A percentile compares a stretch with the other conserved stretches of the same genome.
phyloP scores from a whole-genome alignment of 1,140 invertebrate species.

The Cylas formicarius region DNA sequence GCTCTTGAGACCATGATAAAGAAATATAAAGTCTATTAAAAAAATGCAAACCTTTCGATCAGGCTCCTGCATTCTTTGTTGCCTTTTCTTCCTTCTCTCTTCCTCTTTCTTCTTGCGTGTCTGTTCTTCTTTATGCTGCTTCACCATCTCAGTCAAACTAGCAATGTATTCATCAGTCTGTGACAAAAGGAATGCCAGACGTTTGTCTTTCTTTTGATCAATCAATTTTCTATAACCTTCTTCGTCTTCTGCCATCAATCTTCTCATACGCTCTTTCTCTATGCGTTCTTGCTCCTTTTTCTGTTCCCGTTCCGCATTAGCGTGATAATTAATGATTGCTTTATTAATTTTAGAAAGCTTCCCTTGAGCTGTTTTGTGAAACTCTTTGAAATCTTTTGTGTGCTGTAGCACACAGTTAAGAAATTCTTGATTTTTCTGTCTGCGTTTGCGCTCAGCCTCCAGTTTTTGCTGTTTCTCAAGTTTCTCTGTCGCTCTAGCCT shows the following conservation, averaged over 20 bases:
- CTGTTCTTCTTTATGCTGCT: slow-evolving; percentile 87
- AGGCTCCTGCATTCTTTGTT: slow-evolving; percentile 20
- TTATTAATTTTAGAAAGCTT: slow-evolving; percentile 89
- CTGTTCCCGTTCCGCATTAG: slow-evolving; percentile 96
- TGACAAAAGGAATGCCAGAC: slow-evolving; percentile 92
- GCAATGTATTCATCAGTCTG: slow-evolving; percentile 99
- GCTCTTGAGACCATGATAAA: no score
- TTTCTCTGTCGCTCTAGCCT: slow-evolving; percentile 96
- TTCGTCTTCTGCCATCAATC: slow-evolving; percentile 93
- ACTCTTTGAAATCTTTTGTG: slow-evolving; percentile 96
- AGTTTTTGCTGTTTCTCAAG: slow-evolving; percentile 98
- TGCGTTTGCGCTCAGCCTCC: slow-evolving; percentile 92
- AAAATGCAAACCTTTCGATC: slow-evolving; percentile 19
- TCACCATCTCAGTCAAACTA: slow-evolving; percentile 94
- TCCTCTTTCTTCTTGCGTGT: slow-evolving; percentile 77
- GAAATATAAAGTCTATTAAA: no score
- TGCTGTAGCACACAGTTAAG: slow-evolving; percentile 93
- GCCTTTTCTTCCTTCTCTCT: slow-evolving; percentile 62
- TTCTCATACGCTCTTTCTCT: slow-evolving; percentile 97
- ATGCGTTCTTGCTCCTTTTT: slow-evolving; percentile 99
- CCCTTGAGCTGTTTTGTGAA: slow-evolving; percentile 76
- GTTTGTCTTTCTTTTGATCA: slow-evolving; percentile 99
- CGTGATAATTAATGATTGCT: slow-evolving; percentile 92
- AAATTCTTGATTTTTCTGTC: slow-evolving; percentile 96
- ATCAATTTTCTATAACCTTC: slow-evolving; percentile 94